Evolutionary conservation across 2,888 invertebrate genomes (phyloP).

Genomic region (Parnassius orleans): DNA sequence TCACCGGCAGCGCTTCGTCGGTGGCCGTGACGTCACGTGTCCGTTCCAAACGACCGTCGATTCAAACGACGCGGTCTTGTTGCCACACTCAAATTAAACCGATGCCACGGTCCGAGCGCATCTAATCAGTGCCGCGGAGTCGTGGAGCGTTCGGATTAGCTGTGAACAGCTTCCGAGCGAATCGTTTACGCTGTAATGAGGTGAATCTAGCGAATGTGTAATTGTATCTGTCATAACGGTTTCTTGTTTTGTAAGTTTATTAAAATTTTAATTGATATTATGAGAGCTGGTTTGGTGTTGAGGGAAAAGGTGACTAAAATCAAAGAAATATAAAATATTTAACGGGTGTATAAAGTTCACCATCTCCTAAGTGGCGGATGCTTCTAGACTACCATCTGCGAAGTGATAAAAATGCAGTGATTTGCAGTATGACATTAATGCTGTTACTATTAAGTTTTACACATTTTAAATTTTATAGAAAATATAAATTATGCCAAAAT

Average conservation of each 20-base stretch:
- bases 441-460: too few relatives aligned
- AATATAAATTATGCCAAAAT: too few relatives aligned
- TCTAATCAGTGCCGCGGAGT: slow-evolving; percentile 18
- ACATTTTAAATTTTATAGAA: too few relatives aligned
- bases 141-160: slow-evolving; percentile 15
- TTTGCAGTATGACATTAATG: too few relatives aligned
- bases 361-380: too few relatives aligned
- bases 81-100: slow-evolving; percentile 15
- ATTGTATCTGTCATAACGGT: slow-evolving; percentile 19
- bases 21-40: slow-evolving; percentile 24
- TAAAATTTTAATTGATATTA: not conserved
- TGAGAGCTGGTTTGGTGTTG: too few relatives aligned
- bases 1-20: slow-evolving; percentile 10
- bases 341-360: too few relatives aligned
- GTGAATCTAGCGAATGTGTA: slow-evolving; percentile 17
- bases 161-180: slow-evolving; percentile 20
- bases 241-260: slow-evolving; percentile 7
- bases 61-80: slow-evolving; percentile 11
- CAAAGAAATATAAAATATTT: too few relatives aligned
- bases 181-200: slow-evolving; percentile 24
- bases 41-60: slow-evolving; percentile 9
- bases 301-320: too few relatives aligned
- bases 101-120: slow-evolving; percentile 20
- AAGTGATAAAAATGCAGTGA: too few relatives aligned
- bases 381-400: too few relatives aligned